Conservation (phyloP, 2,113 vertebrate genomes). For the Gobiocypris rarus region DNA sequence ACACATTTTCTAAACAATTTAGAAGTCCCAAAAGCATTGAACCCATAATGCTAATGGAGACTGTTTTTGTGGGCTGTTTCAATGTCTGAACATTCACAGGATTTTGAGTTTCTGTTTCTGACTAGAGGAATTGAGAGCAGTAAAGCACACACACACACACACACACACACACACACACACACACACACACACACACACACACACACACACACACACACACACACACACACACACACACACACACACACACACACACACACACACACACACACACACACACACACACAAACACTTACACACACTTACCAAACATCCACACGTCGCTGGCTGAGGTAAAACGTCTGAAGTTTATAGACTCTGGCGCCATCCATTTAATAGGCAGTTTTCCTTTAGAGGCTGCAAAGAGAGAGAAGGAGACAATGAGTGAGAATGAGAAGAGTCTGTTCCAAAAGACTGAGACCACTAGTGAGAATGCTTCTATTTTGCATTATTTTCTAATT, state of each 20-base stretch:
- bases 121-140: background rate
- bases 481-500: no score
- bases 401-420: constrained; percentile 29
- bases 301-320: constrained; percentile 98
- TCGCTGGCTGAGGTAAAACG: constrained; percentile 98
- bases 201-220: background rate
- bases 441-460: no score
- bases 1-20: background rate
- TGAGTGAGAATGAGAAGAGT: background rate
- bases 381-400: constrained; percentile 98
- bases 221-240: background rate
- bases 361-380: constrained; percentile 99
- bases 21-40: background rate
- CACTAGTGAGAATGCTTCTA: no score
- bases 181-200: background rate
- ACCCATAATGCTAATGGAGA: background rate
- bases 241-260: background rate
- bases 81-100: background rate
- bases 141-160: no score
- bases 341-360: constrained; percentile 98
- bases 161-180: background rate
- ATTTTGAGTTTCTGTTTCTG: background rate
- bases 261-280: background rate
- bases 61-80: background rate
- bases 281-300: background rate